A percentile compares a stretch with the other conserved stretches of the same genome.
These are phyloP conservation scores for Oligia latruncula DNA, from an alignment of 2,888 invertebrate genomes.

Conservation along the genomic window DNA sequence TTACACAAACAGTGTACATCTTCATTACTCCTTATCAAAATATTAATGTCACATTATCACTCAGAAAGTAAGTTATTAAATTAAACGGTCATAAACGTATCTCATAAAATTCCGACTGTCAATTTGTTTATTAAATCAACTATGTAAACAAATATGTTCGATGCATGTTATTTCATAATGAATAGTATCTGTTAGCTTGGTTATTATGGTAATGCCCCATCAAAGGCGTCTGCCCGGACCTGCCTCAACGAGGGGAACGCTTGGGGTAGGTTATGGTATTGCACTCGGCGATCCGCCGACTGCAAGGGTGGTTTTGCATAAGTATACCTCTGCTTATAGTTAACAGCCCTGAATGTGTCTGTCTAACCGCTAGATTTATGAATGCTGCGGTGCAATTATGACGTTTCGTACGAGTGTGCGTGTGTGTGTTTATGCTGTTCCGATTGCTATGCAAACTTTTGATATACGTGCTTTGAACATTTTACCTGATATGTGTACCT, in stretches of 20 bases:
- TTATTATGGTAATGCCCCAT: constrained; percentile 86
- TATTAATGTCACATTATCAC: constrained; percentile 43
- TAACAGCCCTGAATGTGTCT: constrained; percentile 82
- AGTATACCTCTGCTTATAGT: constrained; percentile 81
- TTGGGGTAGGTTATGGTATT: constrained; percentile 88
- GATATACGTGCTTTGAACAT: constrained; percentile 41
- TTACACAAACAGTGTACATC: constrained; percentile 41
- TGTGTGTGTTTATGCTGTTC: constrained; percentile 68
- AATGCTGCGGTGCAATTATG: constrained; percentile 84
- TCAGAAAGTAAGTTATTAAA: constrained; percentile 50
- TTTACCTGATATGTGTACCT: constrained; percentile 34
- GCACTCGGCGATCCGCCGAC: constrained; percentile 84
- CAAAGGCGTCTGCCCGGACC: constrained; percentile 85
- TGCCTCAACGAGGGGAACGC: constrained; percentile 85
- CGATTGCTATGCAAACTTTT: constrained; percentile 62
- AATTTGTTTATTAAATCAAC: constrained; percentile 60
- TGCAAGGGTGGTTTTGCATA: constrained; percentile 87
- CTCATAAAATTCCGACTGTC: constrained; percentile 56
- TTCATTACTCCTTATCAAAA: constrained; percentile 54
- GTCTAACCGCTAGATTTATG: constrained; percentile 85
- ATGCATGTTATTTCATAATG: constrained; percentile 68
- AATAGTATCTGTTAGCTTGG: constrained; percentile 72
- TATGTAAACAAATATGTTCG: constrained; percentile 61
- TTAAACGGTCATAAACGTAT: constrained; percentile 56
- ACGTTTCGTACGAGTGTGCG: constrained; percentile 73